Evolutionary conservation across 2,888 invertebrate species (phyloP).

Genomic region (Leptinotarsa juncta): DNA sequence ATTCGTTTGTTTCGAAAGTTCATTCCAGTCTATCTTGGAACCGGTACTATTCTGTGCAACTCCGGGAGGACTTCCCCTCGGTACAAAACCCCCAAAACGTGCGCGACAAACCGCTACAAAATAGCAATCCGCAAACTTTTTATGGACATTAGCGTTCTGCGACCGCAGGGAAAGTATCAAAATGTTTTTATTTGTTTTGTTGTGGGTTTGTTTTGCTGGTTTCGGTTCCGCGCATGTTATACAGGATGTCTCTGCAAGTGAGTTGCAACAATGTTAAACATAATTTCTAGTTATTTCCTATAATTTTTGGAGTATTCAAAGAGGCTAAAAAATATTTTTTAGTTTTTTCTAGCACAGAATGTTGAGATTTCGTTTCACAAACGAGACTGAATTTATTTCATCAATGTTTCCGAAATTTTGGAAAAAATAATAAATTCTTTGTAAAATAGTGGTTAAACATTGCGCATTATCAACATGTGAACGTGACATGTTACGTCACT

Average conservation of each 20-base stretch:
- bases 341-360: too few relatives aligned
- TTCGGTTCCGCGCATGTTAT: background rate
- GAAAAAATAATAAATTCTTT: too few relatives aligned
- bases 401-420: too few relatives aligned
- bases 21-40: background rate
- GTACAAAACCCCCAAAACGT: background rate
- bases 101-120: too few relatives aligned
- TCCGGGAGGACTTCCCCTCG: constrained; percentile 1
- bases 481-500: too few relatives aligned
- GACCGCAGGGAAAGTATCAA: background rate
- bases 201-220: background rate
- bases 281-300: too few relatives aligned
- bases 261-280: background rate
- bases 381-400: too few relatives aligned
- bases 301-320: too few relatives aligned
- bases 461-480: too few relatives aligned
- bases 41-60: background rate
- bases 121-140: background rate
- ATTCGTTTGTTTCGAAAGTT: background rate
- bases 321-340: too few relatives aligned
- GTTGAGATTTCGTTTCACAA: too few relatives aligned
- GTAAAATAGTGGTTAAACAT: too few relatives aligned
- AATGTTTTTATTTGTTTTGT: background rate
- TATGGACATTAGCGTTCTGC: background rate
- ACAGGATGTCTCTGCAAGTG: background rate